Conservation (phyloP, 2,888 invertebrate species). For the Harpalus rubripes region DNA sequence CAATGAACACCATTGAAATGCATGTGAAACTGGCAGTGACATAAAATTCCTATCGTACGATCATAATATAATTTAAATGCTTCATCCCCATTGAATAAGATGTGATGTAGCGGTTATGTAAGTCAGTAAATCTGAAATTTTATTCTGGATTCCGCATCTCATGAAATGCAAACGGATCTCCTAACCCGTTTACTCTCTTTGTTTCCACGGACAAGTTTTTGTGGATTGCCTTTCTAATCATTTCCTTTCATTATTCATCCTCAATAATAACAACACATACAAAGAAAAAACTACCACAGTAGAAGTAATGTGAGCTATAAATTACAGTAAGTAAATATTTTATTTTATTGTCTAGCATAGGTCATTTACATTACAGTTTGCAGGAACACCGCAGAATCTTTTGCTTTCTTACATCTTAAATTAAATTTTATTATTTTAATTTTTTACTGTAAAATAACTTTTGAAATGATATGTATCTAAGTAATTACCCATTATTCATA, state of each 20-base stretch:
- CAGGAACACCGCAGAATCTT: background rate
- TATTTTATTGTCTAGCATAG: background rate
- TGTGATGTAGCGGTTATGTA: slow-evolving; percentile 19
- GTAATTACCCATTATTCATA: too few relatives aligned
- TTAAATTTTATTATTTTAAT: too few relatives aligned
- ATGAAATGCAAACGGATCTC: background rate
- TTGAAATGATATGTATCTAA: too few relatives aligned
- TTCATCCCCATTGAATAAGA: slow-evolving; percentile 23
- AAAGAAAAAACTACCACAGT: background rate
- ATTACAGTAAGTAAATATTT: slow-evolving; percentile 13
- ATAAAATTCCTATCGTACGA: too few relatives aligned
- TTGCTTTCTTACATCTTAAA: too few relatives aligned
- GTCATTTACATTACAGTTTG: background rate
- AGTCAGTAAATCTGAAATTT: slow-evolving; percentile 26
- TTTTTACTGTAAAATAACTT: too few relatives aligned
- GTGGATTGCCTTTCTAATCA: background rate
- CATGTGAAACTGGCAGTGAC: too few relatives aligned
- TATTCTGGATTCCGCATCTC: slow-evolving; percentile 10
- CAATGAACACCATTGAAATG: too few relatives aligned
- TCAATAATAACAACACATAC: slow-evolving; percentile 2
- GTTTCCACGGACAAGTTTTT: slow-evolving; percentile 33
- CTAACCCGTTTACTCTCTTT: slow-evolving; percentile 34
- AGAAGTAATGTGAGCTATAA: background rate
- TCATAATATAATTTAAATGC: too few relatives aligned
- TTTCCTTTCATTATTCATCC: slow-evolving; percentile 39